phyloP scores from a whole-genome alignment of 1,140 invertebrate species.

The Drosophila pallidifrons region DNA sequence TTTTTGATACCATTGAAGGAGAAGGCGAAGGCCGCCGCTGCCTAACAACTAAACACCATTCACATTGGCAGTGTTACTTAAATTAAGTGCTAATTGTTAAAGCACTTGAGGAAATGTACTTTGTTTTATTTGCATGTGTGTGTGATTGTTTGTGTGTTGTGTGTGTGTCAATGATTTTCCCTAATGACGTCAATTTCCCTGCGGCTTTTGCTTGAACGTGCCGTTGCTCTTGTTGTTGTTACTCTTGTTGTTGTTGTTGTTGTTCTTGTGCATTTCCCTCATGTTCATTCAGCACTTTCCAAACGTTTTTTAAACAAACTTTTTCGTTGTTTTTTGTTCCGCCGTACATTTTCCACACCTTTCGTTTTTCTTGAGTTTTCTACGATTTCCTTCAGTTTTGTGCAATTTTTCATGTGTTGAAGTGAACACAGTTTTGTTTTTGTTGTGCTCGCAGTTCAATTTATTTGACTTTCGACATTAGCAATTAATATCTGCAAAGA shows the following conservation, averaged over 20 bases:
- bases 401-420: background rate
- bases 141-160: constrained; percentile 2
- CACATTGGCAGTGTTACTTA: constrained; percentile 38
- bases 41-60: constrained; percentile 5
- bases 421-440: background rate
- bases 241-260: constrained; percentile 3
- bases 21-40: constrained; percentile 35
- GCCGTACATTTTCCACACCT: background rate
- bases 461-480: constrained; percentile 10
- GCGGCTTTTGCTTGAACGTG: constrained; percentile 14
- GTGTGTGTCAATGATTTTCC: constrained; percentile 12
- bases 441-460: background rate
- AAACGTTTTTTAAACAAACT: constrained; percentile 4
- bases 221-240: background rate
- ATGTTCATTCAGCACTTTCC: constrained; percentile 18
- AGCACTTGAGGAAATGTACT: constrained; percentile 39
- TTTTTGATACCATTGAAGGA: constrained; percentile 11
- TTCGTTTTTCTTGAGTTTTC: background rate
- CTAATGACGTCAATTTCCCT: constrained; percentile 47
- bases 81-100: constrained; percentile 59
- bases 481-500: background rate
- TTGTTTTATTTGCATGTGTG: constrained; percentile 45
- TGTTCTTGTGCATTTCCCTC: constrained; percentile 25
- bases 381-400: background rate
- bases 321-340: background rate